phyloP scores from a whole-genome alignment of 2,888 invertebrate genomes.

The Lithophane semibrunnea region DNA sequence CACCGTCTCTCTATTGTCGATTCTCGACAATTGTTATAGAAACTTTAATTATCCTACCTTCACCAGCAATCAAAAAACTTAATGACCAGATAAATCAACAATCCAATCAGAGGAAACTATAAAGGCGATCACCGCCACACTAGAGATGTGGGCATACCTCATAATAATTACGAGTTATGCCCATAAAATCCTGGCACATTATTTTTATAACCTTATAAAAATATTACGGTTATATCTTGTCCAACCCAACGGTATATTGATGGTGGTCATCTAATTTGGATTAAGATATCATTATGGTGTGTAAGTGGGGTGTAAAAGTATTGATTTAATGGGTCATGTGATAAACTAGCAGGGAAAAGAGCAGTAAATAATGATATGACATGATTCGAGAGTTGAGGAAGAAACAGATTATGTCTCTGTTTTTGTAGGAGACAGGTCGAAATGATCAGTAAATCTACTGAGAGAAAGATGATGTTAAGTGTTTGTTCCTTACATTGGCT shows the following conservation, averaged over 20 bases:
- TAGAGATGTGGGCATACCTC: slow-evolving; percentile 65
- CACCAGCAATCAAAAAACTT: slow-evolving; percentile 27
- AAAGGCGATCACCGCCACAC: slow-evolving; percentile 61
- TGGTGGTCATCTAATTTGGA: slow-evolving; percentile 72
- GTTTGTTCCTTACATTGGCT: too few species aligned
- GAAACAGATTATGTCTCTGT: not conserved
- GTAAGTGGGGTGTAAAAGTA: slow-evolving; percentile 47
- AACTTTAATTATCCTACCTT: not conserved
- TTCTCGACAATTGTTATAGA: too few species aligned
- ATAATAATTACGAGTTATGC: slow-evolving; percentile 82
- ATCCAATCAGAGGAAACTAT: slow-evolving; percentile 72
- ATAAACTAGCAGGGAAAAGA: not conserved
- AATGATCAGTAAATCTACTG: not conserved
- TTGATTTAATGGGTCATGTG: slow-evolving; percentile 53
- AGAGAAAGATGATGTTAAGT: too few species aligned
- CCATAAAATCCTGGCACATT: slow-evolving; percentile 73
- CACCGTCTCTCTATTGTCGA: too few species aligned
- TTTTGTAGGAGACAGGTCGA: not conserved
- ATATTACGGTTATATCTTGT: slow-evolving; percentile 67
- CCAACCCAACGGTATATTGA: slow-evolving; percentile 70
- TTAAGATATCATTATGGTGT: slow-evolving; percentile 60
- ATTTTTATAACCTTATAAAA: slow-evolving; percentile 81
- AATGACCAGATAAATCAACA: slow-evolving; percentile 64
- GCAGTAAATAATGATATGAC: slow-evolving; percentile 7
- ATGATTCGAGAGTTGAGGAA: not conserved